Evolutionary conservation across 1,140 invertebrate genomes (phyloP), one percentile per base, ranked within the genome.

Genomic region (Cydia amplana): DNA sequence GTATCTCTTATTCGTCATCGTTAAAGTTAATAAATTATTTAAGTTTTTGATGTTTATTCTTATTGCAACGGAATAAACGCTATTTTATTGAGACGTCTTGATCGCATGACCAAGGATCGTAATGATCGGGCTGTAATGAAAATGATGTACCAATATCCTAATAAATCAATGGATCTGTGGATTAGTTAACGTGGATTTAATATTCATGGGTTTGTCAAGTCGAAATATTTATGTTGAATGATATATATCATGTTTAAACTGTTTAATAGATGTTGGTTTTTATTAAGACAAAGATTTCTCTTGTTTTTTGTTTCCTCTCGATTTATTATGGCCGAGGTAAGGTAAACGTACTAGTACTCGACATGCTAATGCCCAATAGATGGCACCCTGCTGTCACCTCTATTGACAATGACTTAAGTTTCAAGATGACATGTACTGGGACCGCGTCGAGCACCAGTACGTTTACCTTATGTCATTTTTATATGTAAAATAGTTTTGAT

Each of bases 1-100:
- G 83, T 89, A 90, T 87, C 86, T 89, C 83, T 83, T 89, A 91
- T 92, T 90, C 90, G 89, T 92, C 90, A 92, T 92, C 90, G 90
- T 92, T 92, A 92, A 77, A 72, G 74, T 78, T 79, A 80, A 83
- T 84, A 87, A 85, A 87, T 87, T 85, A 36, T 36, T 18, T 5
- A 12, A 16, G 5, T 40, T 70, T 40, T 70, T 64, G 63, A 14
- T 20, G 36, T 40, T 40, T 32, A 20, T 28, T 36, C 64, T 64
- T 64, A 64, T 64, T 64, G 7, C 63, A 9, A 28, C 14, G 63
- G 63, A 9, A 64, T 64, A 64, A 64, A 32, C 64, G 64, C 28
- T 67, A 23, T 70, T 60, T 70, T 70, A 70, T 40, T 70, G 14
- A 70, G 65, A 70, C 32, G 65, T 70, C 65, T 70, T 18, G 32